Evolutionary conservation across 2,888 invertebrate genomes (phyloP), one percentile per base, ranked within the genome.

Genomic region (Spicauda simplicius): DNA sequence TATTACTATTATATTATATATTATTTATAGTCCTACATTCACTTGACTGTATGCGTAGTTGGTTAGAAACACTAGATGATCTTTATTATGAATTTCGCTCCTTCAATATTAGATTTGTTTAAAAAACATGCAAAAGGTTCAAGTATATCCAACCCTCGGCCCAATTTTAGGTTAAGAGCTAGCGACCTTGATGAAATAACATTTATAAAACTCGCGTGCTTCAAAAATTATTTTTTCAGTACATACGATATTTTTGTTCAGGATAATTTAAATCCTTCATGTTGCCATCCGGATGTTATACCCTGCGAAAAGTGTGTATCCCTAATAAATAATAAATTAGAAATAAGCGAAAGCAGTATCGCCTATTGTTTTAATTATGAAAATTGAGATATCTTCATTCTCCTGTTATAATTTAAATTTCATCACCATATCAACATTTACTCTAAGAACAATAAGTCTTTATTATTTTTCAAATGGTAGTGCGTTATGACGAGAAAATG

Each of bases 241-340:
- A 61, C 60, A 52, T 61, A 61, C 60, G 52, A 61, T 33, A 33
- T 52, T 18, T 52, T 61, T n/a, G n/a, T 53, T 52, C 33, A 50
- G 60, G 37, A 52, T 33, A 37, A 61, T 45, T 41, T 45, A 45
- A 50, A 50, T 25, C 52, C 50, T 16, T 61, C 33, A 37, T 30
- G 18, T 16, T 16, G 52, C 50, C 60, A 37, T 52, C 60, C 52
- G 52, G 60, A 61, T 52, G 52, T 61, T 50, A 61, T 30, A 60
- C 50, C 60, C 60, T 60, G 60, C n/a, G 60, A 30, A 60, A 60
- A 60, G 33, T 60, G 12, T 50, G 50, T 50, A 7, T 5, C n/a
- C 16, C 45, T 14, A 14, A 45, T 45, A 4, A 25, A 25, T 25
- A 25, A 25, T 25, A 5, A 25, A 25, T 25, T 25, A 25, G 5